These are phyloP conservation scores for Ormyrus pomaceus DNA, from an alignment of 2,888 invertebrate genomes.

Conservation along the genomic window DNA sequence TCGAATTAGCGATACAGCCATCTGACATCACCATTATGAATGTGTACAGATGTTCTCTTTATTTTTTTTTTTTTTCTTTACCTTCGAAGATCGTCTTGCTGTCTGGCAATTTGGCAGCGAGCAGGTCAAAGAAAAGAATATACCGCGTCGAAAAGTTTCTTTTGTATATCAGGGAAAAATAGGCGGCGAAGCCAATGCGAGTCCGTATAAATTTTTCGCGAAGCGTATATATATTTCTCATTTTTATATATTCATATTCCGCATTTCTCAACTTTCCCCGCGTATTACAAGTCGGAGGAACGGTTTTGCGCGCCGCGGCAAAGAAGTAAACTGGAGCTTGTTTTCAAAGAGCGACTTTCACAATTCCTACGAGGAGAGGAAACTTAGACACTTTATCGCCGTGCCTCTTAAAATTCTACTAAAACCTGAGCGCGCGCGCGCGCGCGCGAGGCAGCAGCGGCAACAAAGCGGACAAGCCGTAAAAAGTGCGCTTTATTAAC, in stretches of 20 bases:
- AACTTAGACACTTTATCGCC: slow-evolving; percentile 54
- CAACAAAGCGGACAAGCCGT: slow-evolving; percentile 30
- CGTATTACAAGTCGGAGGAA: slow-evolving; percentile 41
- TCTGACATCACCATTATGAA: slow-evolving; percentile 34
- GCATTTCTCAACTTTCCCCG: slow-evolving; percentile 52
- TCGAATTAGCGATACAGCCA: slow-evolving; percentile 40
- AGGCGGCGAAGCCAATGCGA: not conserved
- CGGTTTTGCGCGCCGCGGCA: slow-evolving; percentile 17
- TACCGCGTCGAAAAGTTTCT: not conserved
- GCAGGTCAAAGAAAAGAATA: not conserved
- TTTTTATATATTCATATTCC: slow-evolving; percentile 38
- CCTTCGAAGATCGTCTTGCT: not conserved
- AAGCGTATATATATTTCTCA: slow-evolving; percentile 13
- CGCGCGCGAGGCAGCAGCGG: slow-evolving; percentile 1
- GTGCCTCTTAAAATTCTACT: slow-evolving; percentile 51
- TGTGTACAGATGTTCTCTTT: slow-evolving; percentile 34
- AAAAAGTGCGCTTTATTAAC: slow-evolving; percentile 55
- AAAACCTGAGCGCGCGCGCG: slow-evolving; percentile 15
- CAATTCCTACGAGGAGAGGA: slow-evolving; percentile 48
- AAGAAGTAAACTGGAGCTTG: slow-evolving; percentile 54
- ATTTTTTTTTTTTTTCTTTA: slow-evolving; percentile 3
- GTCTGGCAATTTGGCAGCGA: not conserved
- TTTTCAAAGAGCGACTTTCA: slow-evolving; percentile 51
- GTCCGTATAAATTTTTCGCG: slow-evolving; percentile 33
- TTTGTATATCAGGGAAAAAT: not conserved